Conservation (phyloP, 2,888 invertebrate species). For the Morpho achilles region DNA sequence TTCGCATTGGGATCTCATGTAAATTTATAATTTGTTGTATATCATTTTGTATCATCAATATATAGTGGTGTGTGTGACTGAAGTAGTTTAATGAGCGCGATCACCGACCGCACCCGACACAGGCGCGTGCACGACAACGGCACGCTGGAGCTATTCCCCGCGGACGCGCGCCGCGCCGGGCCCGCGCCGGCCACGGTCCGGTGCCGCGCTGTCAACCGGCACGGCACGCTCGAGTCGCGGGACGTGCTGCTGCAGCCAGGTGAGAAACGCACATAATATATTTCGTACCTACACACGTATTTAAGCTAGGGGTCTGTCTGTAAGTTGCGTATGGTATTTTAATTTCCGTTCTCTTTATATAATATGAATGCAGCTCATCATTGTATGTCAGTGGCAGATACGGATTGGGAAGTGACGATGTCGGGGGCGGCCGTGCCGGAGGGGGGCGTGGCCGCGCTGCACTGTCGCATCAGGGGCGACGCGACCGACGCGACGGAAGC, state of each 20-base stretch:
- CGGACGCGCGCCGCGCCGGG: constrained; percentile 26
- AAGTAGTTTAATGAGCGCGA: too few species aligned
- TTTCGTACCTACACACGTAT: too few species aligned
- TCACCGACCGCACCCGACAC: neutral
- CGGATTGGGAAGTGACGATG: constrained; percentile 42
- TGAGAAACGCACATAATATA: constrained; percentile 37
- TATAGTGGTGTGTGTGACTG: too few species aligned
- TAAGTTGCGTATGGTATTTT: too few species aligned
- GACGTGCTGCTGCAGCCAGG: constrained; percentile 88
- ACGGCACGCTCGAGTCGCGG: constrained; percentile 86
- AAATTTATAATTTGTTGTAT: too few species aligned
- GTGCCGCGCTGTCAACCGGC: constrained; percentile 87
- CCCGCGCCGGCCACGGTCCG: constrained; percentile 50
- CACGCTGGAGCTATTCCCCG: constrained; percentile 49
- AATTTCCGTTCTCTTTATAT: neutral
- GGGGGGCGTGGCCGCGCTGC: constrained; percentile 53
- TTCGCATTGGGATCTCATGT: too few species aligned
- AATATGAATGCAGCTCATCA: neutral
- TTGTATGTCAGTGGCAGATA: constrained; percentile 38
- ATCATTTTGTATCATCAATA: too few species aligned
- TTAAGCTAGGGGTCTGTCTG: neutral
- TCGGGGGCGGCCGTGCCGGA: constrained; percentile 35
- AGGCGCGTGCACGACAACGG: constrained; percentile 51
- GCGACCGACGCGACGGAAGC: constrained; percentile 34
- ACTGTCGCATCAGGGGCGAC: constrained; percentile 35